Evolutionary conservation across 1,140 invertebrate genomes (phyloP).

Genomic region (Papilio helenus): DNA sequence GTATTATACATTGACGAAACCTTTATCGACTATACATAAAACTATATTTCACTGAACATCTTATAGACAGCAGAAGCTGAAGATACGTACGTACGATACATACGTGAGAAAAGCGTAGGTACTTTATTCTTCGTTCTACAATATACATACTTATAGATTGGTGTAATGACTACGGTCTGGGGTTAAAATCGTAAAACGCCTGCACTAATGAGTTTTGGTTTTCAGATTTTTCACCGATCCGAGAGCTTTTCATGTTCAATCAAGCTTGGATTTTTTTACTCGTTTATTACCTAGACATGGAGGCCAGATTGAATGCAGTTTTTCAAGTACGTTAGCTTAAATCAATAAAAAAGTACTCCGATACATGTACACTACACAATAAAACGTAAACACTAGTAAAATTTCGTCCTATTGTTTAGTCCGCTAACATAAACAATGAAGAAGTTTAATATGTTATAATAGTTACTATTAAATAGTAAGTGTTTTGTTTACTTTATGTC

Average conservation of each 20-base stretch:
- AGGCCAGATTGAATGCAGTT: not conserved
- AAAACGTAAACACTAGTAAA: slow-evolving; percentile 1
- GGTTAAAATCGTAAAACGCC: not conserved
- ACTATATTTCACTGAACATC: no score
- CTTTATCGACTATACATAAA: no score
- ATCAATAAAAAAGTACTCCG: slow-evolving; percentile 15
- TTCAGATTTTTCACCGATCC: slow-evolving; percentile 8
- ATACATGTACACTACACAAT: not conserved
- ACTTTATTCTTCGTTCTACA: not conserved
- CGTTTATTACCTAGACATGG: not conserved
- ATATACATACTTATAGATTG: not conserved
- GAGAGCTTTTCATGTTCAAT: slow-evolving; percentile 2
- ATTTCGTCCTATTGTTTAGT: not conserved
- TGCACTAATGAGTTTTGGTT: slow-evolving; percentile 7
- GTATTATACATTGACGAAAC: no score
- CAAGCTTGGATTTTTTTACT: not conserved
- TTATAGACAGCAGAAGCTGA: no score
- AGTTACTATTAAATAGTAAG: not conserved
- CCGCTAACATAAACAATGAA: not conserved
- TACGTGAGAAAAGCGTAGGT: not conserved
- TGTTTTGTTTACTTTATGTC: not conserved
- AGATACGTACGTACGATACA: no score
- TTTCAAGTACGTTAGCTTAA: not conserved
- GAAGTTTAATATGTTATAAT: not conserved
- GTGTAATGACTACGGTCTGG: not conserved